A percentile compares a stretch with the other conserved stretches of the same genome.
phyloP scores from a whole-genome alignment of 1,140 invertebrate genomes.

The Globodera ellingtonae region DNA sequence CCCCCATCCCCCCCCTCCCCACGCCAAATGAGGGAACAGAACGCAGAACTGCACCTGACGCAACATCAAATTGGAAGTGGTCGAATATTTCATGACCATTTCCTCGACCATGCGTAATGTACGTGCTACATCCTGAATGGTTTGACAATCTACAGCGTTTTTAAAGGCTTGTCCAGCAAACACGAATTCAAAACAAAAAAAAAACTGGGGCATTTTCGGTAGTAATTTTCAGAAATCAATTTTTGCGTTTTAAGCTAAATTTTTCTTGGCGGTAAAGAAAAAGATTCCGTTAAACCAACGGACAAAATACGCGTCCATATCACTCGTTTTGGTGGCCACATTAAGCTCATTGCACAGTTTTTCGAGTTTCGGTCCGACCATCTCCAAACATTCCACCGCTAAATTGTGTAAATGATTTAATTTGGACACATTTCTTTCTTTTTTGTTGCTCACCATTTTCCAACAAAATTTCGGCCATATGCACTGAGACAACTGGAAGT shows the following conservation, averaged over 20 bases:
- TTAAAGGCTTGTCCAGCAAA: too few relatives aligned
- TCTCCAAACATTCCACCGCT: constrained; percentile 9
- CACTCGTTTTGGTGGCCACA: constrained; percentile 12
- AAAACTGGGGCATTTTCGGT: neutral
- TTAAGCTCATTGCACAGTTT: constrained; percentile 13
- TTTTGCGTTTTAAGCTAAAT: neutral
- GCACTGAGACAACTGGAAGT: constrained; percentile 49
- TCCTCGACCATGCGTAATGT: constrained; percentile 18
- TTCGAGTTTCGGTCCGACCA: constrained; percentile 12
- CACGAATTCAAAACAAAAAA: too few relatives aligned
- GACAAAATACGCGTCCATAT: constrained; percentile 24
- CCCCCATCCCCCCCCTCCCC: too few relatives aligned
- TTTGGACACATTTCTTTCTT: neutral
- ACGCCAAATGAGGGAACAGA: too few relatives aligned
- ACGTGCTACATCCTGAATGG: constrained; percentile 8
- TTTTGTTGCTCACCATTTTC: constrained; percentile 27
- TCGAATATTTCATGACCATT: constrained; percentile 16
- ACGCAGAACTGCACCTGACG: constrained; percentile 3
- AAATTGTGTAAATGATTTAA: neutral
- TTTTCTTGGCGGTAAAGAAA: neutral
- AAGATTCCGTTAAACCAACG: neutral
- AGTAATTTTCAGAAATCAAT: neutral
- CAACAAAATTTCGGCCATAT: constrained; percentile 29
- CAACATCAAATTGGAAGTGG: constrained; percentile 9
- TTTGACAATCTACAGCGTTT: too few relatives aligned